phyloP scores from a whole-genome alignment of 2,797 vertebrate species.

The Lagorchestes hirsutus region DNA sequence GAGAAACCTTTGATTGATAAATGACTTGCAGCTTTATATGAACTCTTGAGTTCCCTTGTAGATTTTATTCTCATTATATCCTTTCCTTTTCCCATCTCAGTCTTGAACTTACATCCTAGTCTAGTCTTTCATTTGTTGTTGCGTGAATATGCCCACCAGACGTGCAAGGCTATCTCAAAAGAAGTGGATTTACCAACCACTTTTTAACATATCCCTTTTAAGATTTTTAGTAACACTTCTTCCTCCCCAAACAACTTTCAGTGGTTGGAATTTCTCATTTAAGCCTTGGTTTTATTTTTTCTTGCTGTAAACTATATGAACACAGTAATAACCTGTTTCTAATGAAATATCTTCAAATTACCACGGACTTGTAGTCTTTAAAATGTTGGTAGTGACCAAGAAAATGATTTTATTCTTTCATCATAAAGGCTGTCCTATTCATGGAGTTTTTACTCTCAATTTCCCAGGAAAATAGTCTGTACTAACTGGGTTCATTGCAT shows the following conservation, averaged over 20 bases:
- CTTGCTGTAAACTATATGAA: neutral
- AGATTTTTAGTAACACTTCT: neutral
- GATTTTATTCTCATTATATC: neutral
- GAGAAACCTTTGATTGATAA: neutral
- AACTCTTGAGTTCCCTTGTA: neutral
- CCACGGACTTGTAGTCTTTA: neutral
- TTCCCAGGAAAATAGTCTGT: too few relatives aligned
- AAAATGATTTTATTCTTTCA: neutral
- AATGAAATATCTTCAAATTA: neutral
- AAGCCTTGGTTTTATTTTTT: neutral
- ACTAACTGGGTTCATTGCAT: neutral
- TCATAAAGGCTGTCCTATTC: neutral
- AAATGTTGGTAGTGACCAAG: neutral
- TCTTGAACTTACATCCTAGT: neutral
- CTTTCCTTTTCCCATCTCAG: neutral
- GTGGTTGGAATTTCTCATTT: neutral
- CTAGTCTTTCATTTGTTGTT: neutral
- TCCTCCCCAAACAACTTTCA: neutral
- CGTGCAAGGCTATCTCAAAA: neutral
- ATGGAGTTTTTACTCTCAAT: neutral
- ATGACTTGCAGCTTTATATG: neutral
- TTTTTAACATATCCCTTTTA: neutral
- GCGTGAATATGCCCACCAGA: neutral
- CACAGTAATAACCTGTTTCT: neutral
- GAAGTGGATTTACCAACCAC: neutral